These are phyloP conservation scores for Cetonia aurata DNA, from an alignment of 2,888 invertebrate genomes.

Conservation along the genomic window DNA sequence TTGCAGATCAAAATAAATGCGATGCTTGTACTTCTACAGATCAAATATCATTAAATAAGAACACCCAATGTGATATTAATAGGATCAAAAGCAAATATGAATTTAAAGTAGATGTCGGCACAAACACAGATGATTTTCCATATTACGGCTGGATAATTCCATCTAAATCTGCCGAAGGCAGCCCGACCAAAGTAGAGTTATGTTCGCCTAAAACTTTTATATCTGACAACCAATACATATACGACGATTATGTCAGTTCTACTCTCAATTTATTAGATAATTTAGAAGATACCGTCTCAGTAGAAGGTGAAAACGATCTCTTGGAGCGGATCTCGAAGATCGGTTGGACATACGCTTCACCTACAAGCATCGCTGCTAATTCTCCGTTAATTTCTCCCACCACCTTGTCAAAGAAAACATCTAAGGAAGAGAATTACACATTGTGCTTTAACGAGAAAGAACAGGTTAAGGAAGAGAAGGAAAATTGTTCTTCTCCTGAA, in stretches of 20 bases:
- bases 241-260: conserved; percentile 40
- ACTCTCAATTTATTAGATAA: conserved; percentile 38
- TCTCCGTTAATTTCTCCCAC: conserved; percentile 23
- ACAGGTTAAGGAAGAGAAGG: conserved; percentile 31
- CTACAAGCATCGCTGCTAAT: conserved; percentile 10
- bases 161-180: neutral
- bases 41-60: neutral
- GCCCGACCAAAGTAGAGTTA: neutral
- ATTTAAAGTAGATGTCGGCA: conserved; percentile 15
- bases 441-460: conserved; percentile 41
- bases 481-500: conserved; percentile 33
- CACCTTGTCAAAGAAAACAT: conserved; percentile 17
- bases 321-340: conserved; percentile 42
- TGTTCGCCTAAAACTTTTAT: conserved; percentile 37
- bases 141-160: conserved; percentile 38
- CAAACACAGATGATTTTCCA: conserved; percentile 30
- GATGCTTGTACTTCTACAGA: conserved; percentile 3
- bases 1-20: neutral
- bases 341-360: conserved; percentile 45
- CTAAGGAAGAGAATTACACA: conserved; percentile 38
- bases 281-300: conserved; percentile 5
- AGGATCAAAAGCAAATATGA: neutral
- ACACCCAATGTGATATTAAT: conserved; percentile 4
- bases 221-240: conserved; percentile 40
- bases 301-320: conserved; percentile 19